A percentile compares a stretch with the other conserved stretches of the same genome.
phyloP scores from a whole-genome alignment of 2,113 vertebrate genomes.

The Leptobrachium ailaonicum region DNA sequence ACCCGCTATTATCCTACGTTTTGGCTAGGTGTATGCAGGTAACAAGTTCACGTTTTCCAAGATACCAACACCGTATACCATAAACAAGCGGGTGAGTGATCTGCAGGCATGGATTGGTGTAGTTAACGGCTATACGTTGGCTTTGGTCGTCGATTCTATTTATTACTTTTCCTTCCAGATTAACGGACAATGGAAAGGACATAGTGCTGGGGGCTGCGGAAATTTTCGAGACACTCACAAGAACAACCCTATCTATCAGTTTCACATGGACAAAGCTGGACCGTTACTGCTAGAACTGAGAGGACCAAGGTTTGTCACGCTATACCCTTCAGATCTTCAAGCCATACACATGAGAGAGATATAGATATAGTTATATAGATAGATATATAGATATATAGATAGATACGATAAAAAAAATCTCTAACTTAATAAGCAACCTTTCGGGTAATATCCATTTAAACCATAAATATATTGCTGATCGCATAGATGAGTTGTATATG shows the following conservation, averaged over 20 bases:
- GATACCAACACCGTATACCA: constrained; percentile 89
- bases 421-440: no score
- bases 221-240: constrained; percentile 93
- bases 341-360: no score
- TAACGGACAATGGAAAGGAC: constrained; percentile 94
- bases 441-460: no score
- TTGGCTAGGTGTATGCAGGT: constrained; percentile 85
- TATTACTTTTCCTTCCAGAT: constrained; percentile 67
- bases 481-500: no score
- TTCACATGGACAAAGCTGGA: constrained; percentile 86
- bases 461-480: no score
- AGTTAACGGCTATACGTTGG: neutral
- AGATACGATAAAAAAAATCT: no score
- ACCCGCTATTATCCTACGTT: neutral
- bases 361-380: no score
- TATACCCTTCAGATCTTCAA: neutral
- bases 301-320: constrained; percentile 85
- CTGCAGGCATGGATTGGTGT: neutral
- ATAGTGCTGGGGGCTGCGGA: constrained; percentile 89
- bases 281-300: constrained; percentile 90
- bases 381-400: no score
- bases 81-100: constrained; percentile 84
- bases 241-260: constrained; percentile 92
- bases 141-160: neutral
- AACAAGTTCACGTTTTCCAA: constrained; percentile 95